These are phyloP conservation scores for Alviniconcha marisindica DNA, from an alignment of 1,140 invertebrate species.

Conservation along the genomic window DNA sequence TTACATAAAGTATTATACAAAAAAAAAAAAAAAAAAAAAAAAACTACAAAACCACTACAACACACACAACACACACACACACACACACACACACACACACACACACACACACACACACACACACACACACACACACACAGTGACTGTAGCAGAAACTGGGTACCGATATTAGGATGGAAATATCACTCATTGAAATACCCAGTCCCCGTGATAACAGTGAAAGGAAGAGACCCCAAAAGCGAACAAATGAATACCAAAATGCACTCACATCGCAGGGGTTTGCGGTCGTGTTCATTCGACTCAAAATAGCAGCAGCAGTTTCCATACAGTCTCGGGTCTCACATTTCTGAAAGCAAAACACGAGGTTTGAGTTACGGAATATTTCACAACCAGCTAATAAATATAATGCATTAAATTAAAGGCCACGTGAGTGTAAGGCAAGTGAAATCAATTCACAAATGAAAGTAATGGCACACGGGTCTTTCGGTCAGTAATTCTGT, in stretches of 20 bases:
- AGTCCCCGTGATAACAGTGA: no score
- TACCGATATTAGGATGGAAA: no score
- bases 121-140: constrained; percentile 4
- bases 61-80: not conserved
- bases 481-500: no score
- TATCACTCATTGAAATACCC: no score
- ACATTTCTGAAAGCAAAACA: constrained; percentile 29
- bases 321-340: constrained; percentile 38
- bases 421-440: no score
- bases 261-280: constrained; percentile 33
- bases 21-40: no score
- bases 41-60: not conserved
- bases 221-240: not conserved
- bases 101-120: constrained; percentile 17
- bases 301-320: constrained; percentile 36
- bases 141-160: not conserved
- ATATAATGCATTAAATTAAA: not conserved
- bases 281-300: constrained; percentile 23
- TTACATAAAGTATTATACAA: no score
- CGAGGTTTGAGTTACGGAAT: not conserved
- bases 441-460: not conserved
- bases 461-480: no score
- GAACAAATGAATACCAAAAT: not conserved
- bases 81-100: not conserved
- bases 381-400: not conserved